Evolutionary conservation across 2,888 invertebrate species (phyloP).

Genomic region (Leptopilina myrica): DNA sequence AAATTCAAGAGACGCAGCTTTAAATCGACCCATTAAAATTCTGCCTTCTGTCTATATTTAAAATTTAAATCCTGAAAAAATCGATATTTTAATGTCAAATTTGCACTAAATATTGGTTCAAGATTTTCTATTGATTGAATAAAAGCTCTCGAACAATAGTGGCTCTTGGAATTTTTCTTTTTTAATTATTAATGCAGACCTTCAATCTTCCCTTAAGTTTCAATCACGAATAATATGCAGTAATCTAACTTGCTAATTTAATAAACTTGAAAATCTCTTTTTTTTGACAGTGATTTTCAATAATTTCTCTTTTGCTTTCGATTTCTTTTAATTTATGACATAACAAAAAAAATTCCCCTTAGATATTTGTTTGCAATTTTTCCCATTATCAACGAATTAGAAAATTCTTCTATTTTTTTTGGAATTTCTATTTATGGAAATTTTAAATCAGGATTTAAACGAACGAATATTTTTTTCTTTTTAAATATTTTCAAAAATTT

Average conservation of each 20-base stretch:
- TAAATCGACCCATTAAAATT: conserved; percentile 20
- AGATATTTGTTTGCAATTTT: too few relatives aligned
- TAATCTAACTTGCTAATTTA: neutral
- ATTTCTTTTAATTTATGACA: too few relatives aligned
- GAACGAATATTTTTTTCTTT: too few relatives aligned
- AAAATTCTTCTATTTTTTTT: too few relatives aligned
- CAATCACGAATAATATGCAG: neutral
- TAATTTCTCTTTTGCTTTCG: too few relatives aligned
- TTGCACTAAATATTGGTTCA: conserved; percentile 4
- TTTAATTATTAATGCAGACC: neutral
- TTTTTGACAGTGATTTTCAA: too few relatives aligned
- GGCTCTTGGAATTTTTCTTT: neutral
- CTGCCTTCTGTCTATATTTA: neutral
- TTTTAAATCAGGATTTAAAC: too few relatives aligned
- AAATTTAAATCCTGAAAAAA: neutral
- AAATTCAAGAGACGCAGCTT: conserved; percentile 35
- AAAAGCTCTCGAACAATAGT: neutral
- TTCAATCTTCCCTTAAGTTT: neutral
- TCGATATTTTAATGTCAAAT: conserved; percentile 23
- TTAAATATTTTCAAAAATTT: too few relatives aligned
- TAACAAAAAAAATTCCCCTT: too few relatives aligned
- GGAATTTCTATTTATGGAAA: too few relatives aligned
- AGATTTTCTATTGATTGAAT: neutral
- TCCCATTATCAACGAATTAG: too few relatives aligned
- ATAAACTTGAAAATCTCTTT: neutral